phyloP scores from a whole-genome alignment of 1,140 invertebrate genomes.

The Drosophila varians region DNA sequence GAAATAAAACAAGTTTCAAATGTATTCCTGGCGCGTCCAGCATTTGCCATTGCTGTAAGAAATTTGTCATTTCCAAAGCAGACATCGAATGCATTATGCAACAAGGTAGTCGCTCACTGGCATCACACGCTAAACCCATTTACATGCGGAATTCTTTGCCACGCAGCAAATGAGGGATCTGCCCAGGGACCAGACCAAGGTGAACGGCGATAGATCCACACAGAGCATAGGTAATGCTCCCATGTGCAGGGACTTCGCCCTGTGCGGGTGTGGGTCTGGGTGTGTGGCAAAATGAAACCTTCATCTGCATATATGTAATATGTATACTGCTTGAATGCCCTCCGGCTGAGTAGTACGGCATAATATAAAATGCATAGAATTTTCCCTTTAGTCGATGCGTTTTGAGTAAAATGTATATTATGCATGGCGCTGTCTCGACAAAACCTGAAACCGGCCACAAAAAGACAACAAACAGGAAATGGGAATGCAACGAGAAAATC shows the following conservation, averaged over 20 bases:
- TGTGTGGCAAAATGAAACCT: conserved; percentile 28
- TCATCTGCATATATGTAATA: conserved; percentile 42
- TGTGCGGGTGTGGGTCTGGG: conserved; percentile 9
- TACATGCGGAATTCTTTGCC: conserved; percentile 53
- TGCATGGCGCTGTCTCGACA: conserved; percentile 52
- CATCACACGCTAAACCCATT: conserved; percentile 40
- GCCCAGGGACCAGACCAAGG: conserved; percentile 12
- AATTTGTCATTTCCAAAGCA: conserved; percentile 37
- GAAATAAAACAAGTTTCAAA: not conserved
- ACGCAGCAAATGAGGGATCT: conserved; percentile 29
- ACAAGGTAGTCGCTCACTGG: conserved; percentile 12
- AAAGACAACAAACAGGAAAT: conserved; percentile 3
- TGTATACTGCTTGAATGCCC: conserved; percentile 38
- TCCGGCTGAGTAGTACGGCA: conserved; percentile 30
- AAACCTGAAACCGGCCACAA: conserved; percentile 25
- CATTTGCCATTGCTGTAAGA: conserved; percentile 16
- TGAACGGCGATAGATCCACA: conserved; percentile 13
- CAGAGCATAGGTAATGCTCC: conserved; percentile 28
- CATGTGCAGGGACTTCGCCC: not conserved
- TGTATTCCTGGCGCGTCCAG: not conserved
- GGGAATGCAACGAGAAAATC: conserved; percentile 6
- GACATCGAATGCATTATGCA: conserved; percentile 38
- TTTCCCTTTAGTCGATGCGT: conserved; percentile 72
- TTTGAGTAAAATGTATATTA: conserved; percentile 72
- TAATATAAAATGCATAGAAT: conserved; percentile 79